Conservation (phyloP, 2,888 invertebrate genomes). For the Nephrotoma flavescens region DNA sequence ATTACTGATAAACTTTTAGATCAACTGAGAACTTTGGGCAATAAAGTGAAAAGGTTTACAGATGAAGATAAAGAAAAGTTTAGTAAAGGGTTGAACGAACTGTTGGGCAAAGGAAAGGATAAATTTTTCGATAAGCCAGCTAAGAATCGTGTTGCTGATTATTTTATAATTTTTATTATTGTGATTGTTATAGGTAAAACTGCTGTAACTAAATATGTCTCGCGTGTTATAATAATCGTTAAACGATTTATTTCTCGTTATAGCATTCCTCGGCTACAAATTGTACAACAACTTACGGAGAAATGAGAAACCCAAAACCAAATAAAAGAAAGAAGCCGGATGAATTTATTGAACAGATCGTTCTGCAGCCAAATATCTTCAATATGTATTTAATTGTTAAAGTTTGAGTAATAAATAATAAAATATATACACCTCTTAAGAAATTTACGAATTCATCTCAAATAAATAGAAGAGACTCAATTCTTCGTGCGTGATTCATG, state of each 20-base stretch:
- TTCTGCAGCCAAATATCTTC: too few relatives aligned
- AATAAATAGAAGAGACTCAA: too few relatives aligned
- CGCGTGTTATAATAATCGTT: too few relatives aligned
- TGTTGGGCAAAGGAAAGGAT: not conserved
- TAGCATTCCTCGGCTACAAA: slow-evolving; percentile 80
- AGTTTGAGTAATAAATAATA: too few relatives aligned
- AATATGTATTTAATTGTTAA: too few relatives aligned
- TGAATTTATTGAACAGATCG: too few relatives aligned
- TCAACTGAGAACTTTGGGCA: not conserved
- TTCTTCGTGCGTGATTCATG: too few relatives aligned
- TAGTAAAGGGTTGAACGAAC: not conserved
- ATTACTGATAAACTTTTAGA: too few relatives aligned
- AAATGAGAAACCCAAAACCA: slow-evolving; percentile 67
- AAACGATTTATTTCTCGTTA: slow-evolving; percentile 18
- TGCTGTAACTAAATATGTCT: too few relatives aligned
- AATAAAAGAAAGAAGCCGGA: slow-evolving; percentile 56
- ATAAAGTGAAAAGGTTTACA: not conserved
- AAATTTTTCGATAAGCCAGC: too few relatives aligned
- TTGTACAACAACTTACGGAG: slow-evolving; percentile 67
- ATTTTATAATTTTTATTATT: not conserved
- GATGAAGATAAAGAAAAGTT: not conserved
- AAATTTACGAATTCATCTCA: too few relatives aligned
- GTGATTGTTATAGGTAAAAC: not conserved
- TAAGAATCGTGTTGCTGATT: not conserved
- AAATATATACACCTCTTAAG: too few relatives aligned